Conservation (phyloP, 1,140 invertebrate genomes). For the Atopsyche davidsoni region DNA sequence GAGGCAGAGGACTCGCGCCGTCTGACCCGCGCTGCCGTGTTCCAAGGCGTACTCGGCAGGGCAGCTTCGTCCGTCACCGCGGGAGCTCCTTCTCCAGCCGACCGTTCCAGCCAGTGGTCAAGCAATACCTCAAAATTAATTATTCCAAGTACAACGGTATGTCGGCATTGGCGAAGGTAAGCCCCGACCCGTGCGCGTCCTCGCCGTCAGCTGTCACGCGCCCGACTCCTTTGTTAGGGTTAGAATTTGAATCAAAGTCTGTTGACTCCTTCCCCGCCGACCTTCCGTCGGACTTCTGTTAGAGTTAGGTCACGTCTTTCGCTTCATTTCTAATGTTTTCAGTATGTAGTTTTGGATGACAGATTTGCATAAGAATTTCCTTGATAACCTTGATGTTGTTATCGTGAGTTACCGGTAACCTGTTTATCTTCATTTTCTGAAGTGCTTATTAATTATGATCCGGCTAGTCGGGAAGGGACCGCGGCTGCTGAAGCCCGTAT, state of each 20-base stretch:
- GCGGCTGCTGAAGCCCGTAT: no score
- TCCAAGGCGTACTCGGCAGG: no score
- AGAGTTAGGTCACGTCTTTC: neutral
- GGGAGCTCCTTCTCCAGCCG: no score
- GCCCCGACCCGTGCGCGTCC: neutral
- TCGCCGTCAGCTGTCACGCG: slow-evolving; percentile 8
- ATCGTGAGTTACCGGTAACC: slow-evolving; percentile 12
- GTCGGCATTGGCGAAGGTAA: slow-evolving; percentile 30
- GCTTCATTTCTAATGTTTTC: slow-evolving; percentile 3
- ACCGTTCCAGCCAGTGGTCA: no score
- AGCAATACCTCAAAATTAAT: slow-evolving; percentile 29
- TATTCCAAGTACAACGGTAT: slow-evolving; percentile 31
- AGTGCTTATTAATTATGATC: no score
- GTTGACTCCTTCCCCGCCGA: no score
- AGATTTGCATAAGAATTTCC: slow-evolving; percentile 24
- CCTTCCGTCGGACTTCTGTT: no score
- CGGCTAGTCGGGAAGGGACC: no score
- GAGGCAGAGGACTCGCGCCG: no score
- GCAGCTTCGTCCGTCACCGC: no score
- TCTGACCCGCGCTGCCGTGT: no score
- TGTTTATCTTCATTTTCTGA: slow-evolving; percentile 17
- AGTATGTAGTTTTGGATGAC: neutral
- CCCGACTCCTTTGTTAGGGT: slow-evolving; percentile 16
- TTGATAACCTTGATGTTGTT: slow-evolving; percentile 23
- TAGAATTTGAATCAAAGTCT: slow-evolving; percentile 2